Conservation (phyloP, 1,140 invertebrate genomes). For the Dreissena rostriformis region DNA sequence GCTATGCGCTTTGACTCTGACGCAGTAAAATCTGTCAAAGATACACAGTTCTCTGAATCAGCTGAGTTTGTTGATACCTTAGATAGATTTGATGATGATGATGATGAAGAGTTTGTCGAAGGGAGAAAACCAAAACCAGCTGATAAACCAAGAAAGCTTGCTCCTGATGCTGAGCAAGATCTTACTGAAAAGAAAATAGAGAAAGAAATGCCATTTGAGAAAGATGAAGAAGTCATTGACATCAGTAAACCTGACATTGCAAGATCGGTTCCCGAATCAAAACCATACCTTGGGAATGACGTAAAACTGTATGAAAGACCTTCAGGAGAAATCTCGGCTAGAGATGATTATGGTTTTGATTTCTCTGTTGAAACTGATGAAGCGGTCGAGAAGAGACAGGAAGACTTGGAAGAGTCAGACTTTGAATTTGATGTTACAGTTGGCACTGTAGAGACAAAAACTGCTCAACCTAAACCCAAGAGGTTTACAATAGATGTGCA, state of each 20-base stretch:
- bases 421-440: constrained; percentile 5
- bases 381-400: not conserved
- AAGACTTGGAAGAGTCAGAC: not conserved
- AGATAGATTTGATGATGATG: constrained; percentile 12
- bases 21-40: constrained; percentile 8
- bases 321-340: no score
- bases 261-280: no score
- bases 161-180: not conserved
- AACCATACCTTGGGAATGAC: no score
- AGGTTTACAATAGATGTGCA: not conserved
- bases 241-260: no score
- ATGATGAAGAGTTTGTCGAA: constrained; percentile 16
- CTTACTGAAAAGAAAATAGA: not conserved
- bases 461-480: not conserved
- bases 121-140: not conserved
- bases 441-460: not conserved
- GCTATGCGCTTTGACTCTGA: constrained; percentile 5
- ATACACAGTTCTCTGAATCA: constrained; percentile 5
- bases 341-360: not conserved
- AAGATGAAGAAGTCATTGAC: not conserved
- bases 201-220: not conserved
- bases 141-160: not conserved
- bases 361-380: constrained; percentile 15
- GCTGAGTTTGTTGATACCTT: not conserved
- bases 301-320: not conserved